These are phyloP conservation scores for Scaptomyza montana DNA, from an alignment of 1,140 invertebrate genomes.

Conservation along the genomic window DNA sequence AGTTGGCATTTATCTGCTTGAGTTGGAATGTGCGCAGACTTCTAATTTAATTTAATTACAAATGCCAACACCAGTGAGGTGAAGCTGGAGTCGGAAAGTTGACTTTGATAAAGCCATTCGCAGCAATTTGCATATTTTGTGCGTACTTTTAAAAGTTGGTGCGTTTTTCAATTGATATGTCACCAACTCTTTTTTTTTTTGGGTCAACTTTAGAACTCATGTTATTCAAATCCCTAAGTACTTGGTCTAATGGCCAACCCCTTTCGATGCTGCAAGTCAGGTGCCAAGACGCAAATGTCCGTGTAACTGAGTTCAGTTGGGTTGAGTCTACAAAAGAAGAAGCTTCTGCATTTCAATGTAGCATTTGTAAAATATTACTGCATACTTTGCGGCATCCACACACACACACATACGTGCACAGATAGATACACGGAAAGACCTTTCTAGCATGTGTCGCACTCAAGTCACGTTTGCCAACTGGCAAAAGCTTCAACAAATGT, in stretches of 20 bases:
- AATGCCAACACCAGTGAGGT: conserved; percentile 53
- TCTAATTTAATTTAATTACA: conserved; percentile 82
- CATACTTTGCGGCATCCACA: conserved; percentile 39
- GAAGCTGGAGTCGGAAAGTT: conserved; percentile 22
- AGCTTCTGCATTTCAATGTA: conserved; percentile 66
- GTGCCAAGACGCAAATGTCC: conserved; percentile 36
- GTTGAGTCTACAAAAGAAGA: conserved; percentile 41
- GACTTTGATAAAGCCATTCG: conserved; percentile 60
- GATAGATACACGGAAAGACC: conserved; percentile 24
- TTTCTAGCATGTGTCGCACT: conserved; percentile 66
- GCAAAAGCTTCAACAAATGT: conserved; percentile 73
- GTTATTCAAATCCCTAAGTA: conserved; percentile 40
- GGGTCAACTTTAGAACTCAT: conserved; percentile 18
- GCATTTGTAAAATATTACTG: conserved; percentile 70
- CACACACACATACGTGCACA: conserved; percentile 14
- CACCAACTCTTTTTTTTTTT: conserved; percentile 5
- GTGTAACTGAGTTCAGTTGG: conserved; percentile 46
- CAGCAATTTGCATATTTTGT: conserved; percentile 56
- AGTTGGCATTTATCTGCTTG: conserved; percentile 48
- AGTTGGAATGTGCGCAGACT: conserved; percentile 57
- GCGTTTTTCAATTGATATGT: conserved; percentile 37
- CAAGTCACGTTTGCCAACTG: conserved; percentile 71
- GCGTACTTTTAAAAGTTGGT: conserved; percentile 23
- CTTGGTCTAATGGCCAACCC: conserved; percentile 3
- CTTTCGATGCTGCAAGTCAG: conserved; percentile 15